Conservation (phyloP, 2,113 vertebrate genomes). For the Castor canadensis region DNA sequence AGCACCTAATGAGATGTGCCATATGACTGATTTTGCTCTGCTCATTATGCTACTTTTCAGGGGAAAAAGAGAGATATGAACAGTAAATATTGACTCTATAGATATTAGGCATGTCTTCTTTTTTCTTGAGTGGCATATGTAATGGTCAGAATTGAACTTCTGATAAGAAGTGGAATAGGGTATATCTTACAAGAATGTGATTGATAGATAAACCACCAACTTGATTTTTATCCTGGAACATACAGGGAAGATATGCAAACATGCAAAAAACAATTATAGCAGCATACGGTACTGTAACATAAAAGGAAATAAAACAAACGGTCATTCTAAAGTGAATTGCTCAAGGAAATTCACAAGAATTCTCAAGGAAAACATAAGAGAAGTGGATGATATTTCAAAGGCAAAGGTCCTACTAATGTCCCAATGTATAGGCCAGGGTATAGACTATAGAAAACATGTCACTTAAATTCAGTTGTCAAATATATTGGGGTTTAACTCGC, state of each 20-base stretch:
- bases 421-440: not conserved
- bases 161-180: not conserved
- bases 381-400: not conserved
- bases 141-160: not conserved
- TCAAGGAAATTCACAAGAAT: not conserved
- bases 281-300: not conserved
- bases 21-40: not conserved
- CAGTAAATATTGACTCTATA: not conserved
- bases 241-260: not conserved
- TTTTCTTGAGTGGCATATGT: not conserved
- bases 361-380: not conserved
- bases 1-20: not conserved
- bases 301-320: not conserved
- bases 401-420: not conserved
- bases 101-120: not conserved
- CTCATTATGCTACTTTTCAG: not conserved
- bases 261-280: not conserved
- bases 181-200: not conserved
- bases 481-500: not conserved
- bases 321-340: not conserved
- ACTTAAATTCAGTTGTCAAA: not conserved
- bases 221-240: not conserved
- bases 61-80: not conserved
- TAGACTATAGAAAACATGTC: not conserved
- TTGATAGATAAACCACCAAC: not conserved